A percentile compares a stretch with the other conserved stretches of the same genome.
Conservation (phyloP, 2,797 vertebrate genomes). For the Acestrorhynchus altus region DNA sequence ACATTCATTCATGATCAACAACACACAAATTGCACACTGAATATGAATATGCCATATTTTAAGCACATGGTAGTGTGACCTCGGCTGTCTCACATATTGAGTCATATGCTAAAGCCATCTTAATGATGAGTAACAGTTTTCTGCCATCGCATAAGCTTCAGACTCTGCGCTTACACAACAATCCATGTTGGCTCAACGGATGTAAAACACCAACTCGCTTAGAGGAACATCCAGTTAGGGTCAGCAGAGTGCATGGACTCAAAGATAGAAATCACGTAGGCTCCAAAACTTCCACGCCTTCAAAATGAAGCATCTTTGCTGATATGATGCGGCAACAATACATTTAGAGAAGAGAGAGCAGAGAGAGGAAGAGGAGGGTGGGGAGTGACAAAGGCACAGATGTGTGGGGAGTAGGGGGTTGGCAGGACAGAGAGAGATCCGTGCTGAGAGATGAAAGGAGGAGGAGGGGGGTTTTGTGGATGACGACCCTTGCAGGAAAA, state of each 20-base stretch:
- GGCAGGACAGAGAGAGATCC: conserved; percentile 48
- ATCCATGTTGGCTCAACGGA: conserved; percentile 53
- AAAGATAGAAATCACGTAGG: conserved; percentile 17
- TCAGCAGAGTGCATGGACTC: conserved; percentile 6
- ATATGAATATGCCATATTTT: conserved; percentile 50
- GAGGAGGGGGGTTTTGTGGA: conserved; percentile 35
- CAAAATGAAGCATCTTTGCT: neutral
- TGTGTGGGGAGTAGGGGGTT: conserved; percentile 55
- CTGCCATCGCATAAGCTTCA: conserved; percentile 45
- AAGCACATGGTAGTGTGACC: conserved; percentile 48
- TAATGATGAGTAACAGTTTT: conserved; percentile 57
- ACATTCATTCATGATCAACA: conserved; percentile 37
- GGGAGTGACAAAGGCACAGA: conserved; percentile 50
- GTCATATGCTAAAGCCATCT: conserved; percentile 51
- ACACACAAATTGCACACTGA: conserved; percentile 28
- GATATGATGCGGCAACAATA: conserved; percentile 24
- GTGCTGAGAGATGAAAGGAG: conserved; percentile 42
- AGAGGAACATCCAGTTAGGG: conserved; percentile 12
- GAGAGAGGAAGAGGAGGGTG: conserved; percentile 47
- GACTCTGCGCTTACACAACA: conserved; percentile 44
- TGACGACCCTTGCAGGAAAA: conserved; percentile 19
- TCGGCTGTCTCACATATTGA: conserved; percentile 54
- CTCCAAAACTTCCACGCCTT: conserved; percentile 9
- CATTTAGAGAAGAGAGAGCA: conserved; percentile 32
- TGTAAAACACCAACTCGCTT: conserved; percentile 43